phyloP scores from a whole-genome alignment of 2,113 vertebrate genomes.

The Vulpes vulpes region DNA sequence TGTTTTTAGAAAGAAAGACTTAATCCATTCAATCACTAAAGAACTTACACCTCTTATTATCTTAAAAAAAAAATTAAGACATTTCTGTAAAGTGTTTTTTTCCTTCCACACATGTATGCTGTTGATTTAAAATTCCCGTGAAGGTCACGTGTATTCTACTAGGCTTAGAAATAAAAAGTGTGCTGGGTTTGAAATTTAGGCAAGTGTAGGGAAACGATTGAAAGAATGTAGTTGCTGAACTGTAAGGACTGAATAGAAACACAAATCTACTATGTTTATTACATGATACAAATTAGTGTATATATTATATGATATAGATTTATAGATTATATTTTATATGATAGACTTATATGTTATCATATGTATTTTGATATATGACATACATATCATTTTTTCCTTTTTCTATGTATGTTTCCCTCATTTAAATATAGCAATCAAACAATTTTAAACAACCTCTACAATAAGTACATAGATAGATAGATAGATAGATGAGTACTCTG shows the following conservation, averaged over 20 bases:
- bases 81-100: neutral
- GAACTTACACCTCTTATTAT: neutral
- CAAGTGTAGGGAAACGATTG: constrained; percentile 1
- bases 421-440: neutral
- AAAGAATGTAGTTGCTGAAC: constrained; percentile 16
- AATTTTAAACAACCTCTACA: constrained; percentile 72
- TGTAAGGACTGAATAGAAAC: constrained; percentile 43
- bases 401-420: constrained; percentile 36
- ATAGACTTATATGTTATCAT: neutral
- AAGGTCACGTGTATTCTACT: neutral
- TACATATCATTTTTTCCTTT: neutral
- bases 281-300: neutral
- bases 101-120: neutral
- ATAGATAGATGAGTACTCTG: neutral
- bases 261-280: neutral
- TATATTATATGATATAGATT: neutral
- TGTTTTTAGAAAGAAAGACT: neutral
- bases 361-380: neutral
- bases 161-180: neutral
- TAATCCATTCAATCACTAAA: neutral
- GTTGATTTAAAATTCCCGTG: neutral
- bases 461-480: neutral
- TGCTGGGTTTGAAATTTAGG: neutral
- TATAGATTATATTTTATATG: no score
- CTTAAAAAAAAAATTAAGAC: neutral